Conservation (phyloP, 2,888 invertebrate genomes). For the Yponomeuta evonymella region DNA sequence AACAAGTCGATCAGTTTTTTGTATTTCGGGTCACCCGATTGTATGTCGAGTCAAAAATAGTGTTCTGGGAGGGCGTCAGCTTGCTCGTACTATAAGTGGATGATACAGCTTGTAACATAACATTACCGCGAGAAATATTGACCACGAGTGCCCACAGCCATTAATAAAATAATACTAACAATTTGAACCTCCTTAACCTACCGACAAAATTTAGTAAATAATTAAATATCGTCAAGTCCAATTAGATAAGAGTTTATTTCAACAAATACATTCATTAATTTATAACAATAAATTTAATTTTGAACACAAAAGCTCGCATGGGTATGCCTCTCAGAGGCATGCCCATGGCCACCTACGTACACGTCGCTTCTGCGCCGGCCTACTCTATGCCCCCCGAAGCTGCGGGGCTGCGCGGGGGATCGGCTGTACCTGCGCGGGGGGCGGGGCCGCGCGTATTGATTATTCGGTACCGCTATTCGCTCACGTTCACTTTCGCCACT, state of each 20-base stretch:
- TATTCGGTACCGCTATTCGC: conserved; percentile 39
- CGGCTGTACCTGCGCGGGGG: conserved; percentile 52
- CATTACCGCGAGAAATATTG: too few species aligned
- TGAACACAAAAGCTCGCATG: too few species aligned
- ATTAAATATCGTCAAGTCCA: not conserved
- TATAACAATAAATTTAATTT: too few species aligned
- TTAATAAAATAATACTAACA: too few species aligned
- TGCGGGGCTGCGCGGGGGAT: conserved; percentile 33
- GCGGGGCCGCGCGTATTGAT: conserved; percentile 49
- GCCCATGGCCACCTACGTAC: not conserved
- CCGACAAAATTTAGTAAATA: not conserved
- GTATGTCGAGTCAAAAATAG: too few species aligned
- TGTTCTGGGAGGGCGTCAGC: too few species aligned
- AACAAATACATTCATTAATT: too few species aligned
- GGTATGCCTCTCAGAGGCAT: not conserved
- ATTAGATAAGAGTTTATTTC: not conserved
- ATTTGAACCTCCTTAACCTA: not conserved
- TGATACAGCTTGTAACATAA: too few species aligned
- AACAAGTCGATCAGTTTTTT: too few species aligned
- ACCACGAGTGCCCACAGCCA: too few species aligned
- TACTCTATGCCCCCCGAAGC: conserved; percentile 14
- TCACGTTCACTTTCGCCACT: conserved; percentile 70
- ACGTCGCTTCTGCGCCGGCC: not conserved
- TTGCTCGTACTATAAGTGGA: too few species aligned
- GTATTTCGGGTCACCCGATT: too few species aligned